Conservation (phyloP, 2,113 vertebrate species). For the Hystrix cristata region DNA sequence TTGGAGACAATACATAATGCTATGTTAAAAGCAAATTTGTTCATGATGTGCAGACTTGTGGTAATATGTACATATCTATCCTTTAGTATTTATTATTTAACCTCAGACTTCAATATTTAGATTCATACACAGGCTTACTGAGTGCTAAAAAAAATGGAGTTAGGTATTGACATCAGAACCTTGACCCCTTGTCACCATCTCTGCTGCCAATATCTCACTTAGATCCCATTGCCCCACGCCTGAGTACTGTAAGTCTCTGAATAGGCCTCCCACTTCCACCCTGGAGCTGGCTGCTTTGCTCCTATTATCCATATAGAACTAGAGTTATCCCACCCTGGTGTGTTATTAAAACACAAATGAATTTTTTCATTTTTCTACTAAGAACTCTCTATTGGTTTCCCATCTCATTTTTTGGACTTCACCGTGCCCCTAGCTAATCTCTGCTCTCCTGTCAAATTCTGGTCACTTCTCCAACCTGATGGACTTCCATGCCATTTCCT, state of each 20-base stretch:
- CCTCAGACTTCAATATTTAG: constrained; percentile 10
- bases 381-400: not conserved
- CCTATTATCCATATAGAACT: not conserved
- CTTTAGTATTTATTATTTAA: constrained; percentile 33
- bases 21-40: not conserved
- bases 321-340: not conserved
- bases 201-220: not conserved
- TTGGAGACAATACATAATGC: not conserved
- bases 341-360: not conserved
- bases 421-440: too few species aligned
- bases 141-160: not conserved
- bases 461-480: too few species aligned
- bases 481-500: not conserved
- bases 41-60: not conserved
- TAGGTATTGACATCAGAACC: not conserved
- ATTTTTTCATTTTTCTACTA: not conserved
- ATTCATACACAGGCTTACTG: not conserved
- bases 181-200: not conserved
- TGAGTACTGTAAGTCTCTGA: not conserved
- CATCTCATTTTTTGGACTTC: not conserved
- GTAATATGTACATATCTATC: not conserved
- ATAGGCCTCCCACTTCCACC: not conserved
- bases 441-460: not conserved
- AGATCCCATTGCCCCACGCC: not conserved
- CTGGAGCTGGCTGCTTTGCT: not conserved